A percentile compares a stretch with the other conserved stretches of the same genome.
These are phyloP conservation scores for Cardiocondyla obscurior DNA, from an alignment of 1,140 invertebrate genomes.

Conservation along the genomic window DNA sequence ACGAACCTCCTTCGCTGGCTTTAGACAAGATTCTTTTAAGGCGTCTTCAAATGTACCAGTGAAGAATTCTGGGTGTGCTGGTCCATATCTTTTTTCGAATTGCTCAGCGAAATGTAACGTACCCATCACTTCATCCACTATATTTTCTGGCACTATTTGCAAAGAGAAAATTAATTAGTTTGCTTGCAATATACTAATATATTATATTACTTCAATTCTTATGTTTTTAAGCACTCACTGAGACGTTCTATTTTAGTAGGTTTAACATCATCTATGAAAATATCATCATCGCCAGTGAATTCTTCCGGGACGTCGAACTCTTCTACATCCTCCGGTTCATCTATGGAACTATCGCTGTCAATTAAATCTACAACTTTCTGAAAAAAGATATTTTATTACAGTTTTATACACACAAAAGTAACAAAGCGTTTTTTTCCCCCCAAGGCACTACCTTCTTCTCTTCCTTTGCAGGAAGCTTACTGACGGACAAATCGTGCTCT, in stretches of 20 bases:
- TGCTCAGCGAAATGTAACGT: constrained; percentile 93
- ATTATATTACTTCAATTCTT: neutral
- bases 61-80: constrained; percentile 94
- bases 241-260: constrained; percentile 90
- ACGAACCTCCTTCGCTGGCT: constrained; percentile 94
- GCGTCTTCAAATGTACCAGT: constrained; percentile 95
- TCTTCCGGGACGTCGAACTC: constrained; percentile 92
- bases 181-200: neutral
- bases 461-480: constrained; percentile 84
- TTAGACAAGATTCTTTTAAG: constrained; percentile 92
- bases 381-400: constrained; percentile 48
- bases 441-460: constrained; percentile 84
- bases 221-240: constrained; percentile 86
- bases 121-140: constrained; percentile 93
- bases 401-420: neutral
- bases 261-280: constrained; percentile 90
- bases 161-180: constrained; percentile 61
- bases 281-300: constrained; percentile 93
- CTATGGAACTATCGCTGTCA: constrained; percentile 89
- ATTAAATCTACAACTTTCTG: constrained; percentile 80
- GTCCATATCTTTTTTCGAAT: constrained; percentile 92
- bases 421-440: neutral
- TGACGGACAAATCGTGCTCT: constrained; percentile 88
- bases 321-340: constrained; percentile 94
- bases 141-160: constrained; percentile 92